phyloP scores from a whole-genome alignment of 2,888 invertebrate genomes.

The Danaus chrysippus region DNA sequence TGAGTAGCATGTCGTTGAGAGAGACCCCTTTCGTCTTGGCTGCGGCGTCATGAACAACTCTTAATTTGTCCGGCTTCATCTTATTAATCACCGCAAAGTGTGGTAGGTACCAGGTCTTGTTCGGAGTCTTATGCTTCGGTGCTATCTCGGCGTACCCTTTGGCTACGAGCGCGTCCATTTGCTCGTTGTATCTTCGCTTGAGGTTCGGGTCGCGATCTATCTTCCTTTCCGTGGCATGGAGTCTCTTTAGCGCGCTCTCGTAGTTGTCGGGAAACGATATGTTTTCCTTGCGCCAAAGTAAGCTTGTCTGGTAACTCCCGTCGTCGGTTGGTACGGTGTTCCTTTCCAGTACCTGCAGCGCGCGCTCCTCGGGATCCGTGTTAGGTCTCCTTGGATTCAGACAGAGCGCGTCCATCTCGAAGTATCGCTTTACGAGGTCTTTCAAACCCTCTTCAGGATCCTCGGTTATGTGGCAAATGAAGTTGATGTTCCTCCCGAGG shows the following conservation, averaged over 20 bases:
- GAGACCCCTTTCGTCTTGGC: constrained; percentile 1
- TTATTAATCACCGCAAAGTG: neutral
- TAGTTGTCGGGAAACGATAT: neutral
- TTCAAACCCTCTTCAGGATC: neutral
- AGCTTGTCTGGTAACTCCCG: neutral
- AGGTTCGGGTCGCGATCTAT: neutral
- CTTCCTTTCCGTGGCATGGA: neutral
- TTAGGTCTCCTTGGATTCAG: neutral
- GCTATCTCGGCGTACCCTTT: neutral
- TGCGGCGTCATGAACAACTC: neutral
- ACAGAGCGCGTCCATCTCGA: neutral
- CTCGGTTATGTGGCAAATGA: neutral
- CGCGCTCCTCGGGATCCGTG: neutral
- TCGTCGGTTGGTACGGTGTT: too few species aligned
- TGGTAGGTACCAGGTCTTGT: neutral
- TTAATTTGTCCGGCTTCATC: neutral
- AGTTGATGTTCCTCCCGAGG: neutral
- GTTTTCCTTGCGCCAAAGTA: neutral
- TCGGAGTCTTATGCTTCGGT: neutral
- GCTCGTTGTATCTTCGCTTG: neutral
- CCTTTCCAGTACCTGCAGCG: neutral
- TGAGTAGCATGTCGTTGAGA: constrained; percentile 10
- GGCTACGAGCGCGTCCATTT: neutral
- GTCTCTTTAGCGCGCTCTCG: neutral
- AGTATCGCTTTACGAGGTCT: neutral